Evolutionary conservation across 2,888 invertebrate genomes (phyloP).

Genomic region (Scotopteryx bipunctaria): DNA sequence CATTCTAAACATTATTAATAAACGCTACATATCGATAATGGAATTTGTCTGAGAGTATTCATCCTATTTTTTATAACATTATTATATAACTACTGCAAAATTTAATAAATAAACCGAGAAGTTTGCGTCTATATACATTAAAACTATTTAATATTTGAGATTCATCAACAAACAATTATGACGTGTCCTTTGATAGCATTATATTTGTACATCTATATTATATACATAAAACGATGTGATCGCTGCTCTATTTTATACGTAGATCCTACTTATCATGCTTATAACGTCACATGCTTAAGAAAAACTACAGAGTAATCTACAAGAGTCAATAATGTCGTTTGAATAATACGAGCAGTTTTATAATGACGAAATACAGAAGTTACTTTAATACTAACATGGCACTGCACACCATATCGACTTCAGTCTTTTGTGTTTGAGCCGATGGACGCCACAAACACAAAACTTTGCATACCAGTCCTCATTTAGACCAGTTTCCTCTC

Average conservation of each 20-base stretch:
- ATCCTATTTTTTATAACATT: constrained; percentile 42
- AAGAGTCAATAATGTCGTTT: constrained; percentile 50
- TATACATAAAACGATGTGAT: constrained; percentile 59
- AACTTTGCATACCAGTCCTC: constrained; percentile 13
- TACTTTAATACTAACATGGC: constrained; percentile 78
- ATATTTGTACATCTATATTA: constrained; percentile 56
- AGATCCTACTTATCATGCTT: constrained; percentile 31
- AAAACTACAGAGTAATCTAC: constrained; percentile 52
- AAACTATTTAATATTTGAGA: constrained; percentile 63
- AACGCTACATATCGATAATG: constrained; percentile 52
- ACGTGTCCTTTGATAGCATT: constrained; percentile 54
- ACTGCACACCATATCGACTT: constrained; percentile 76
- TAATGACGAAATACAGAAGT: constrained; percentile 45
- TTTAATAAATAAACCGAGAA: constrained; percentile 67
- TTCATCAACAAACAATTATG: constrained; percentile 62
- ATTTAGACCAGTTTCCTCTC: constrained; percentile 76
- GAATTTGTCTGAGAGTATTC: constrained; percentile 62
- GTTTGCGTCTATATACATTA: constrained; percentile 63
- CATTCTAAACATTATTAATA: constrained; percentile 50
- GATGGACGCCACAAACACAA: constrained; percentile 47
- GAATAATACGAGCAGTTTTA: constrained; percentile 61
- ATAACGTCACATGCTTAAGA: constrained; percentile 44
- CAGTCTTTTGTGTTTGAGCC: constrained; percentile 73
- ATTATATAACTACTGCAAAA: constrained; percentile 56
- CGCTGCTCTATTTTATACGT: constrained; percentile 46